A percentile compares a stretch with the other conserved stretches of the same genome.
These are phyloP conservation scores for Bovichtus variegatus DNA, from an alignment of 2,797 vertebrate species.

Conservation along the genomic window DNA sequence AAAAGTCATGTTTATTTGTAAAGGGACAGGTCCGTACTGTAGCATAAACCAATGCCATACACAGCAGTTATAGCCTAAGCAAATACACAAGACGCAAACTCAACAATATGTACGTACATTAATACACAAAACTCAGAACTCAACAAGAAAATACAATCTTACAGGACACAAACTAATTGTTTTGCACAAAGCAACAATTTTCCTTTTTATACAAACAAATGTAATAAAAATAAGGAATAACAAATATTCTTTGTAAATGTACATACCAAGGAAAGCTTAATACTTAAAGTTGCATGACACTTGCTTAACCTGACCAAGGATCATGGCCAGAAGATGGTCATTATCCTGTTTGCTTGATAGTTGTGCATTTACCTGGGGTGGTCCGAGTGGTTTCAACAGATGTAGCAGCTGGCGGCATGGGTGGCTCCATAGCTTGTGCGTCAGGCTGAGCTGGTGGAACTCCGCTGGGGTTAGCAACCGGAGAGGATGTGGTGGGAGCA, in stretches of 20 bases:
- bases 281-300: not conserved
- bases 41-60: too few relatives aligned
- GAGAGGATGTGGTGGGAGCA: slow-evolving; percentile 55
- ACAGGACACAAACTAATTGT: too few relatives aligned
- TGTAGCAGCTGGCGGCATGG: slow-evolving; percentile 44
- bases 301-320: not conserved
- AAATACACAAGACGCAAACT: too few relatives aligned
- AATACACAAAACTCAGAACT: too few relatives aligned
- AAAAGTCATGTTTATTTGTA: not conserved
- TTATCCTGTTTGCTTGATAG: not conserved
- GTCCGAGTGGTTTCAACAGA: slow-evolving; percentile 63
- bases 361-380: slow-evolving; percentile 74
- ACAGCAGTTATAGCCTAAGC: too few relatives aligned
- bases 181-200: not conserved
- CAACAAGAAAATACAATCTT: too few relatives aligned
- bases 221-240: not conserved
- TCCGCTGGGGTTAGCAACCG: slow-evolving; percentile 55
- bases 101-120: too few relatives aligned
- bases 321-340: not conserved
- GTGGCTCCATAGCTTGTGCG: slow-evolving; percentile 57
- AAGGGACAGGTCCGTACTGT: too few relatives aligned
- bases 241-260: not conserved
- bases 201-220: not conserved
- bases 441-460: slow-evolving; percentile 59
- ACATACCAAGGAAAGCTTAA: slow-evolving; percentile 1